Evolutionary conservation across 2,113 vertebrate species (phyloP).

Genomic region (Orientallactaga bullata): DNA sequence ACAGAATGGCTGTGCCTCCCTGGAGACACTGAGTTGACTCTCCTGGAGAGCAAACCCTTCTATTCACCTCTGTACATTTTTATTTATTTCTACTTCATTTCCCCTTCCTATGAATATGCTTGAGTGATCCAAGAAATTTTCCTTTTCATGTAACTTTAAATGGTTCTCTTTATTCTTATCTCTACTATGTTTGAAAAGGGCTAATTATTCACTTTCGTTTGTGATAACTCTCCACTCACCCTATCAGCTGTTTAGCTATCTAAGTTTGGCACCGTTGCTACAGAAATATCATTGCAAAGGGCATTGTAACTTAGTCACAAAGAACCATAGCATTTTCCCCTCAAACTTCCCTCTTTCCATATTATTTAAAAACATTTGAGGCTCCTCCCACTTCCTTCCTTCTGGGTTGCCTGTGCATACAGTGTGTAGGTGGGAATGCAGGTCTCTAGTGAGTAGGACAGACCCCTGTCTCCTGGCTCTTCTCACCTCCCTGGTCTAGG

Average conservation of each 20-base stretch:
- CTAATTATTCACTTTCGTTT: not conserved
- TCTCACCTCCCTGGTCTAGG: too few species aligned
- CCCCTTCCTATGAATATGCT: not conserved
- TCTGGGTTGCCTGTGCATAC: too few species aligned
- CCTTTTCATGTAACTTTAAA: not conserved
- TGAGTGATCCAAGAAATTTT: not conserved
- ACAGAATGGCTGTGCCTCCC: not conserved
- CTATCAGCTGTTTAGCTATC: not conserved
- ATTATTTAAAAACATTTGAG: not conserved
- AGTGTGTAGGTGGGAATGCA: too few species aligned
- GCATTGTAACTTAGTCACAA: not conserved
- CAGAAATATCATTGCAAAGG: slow-evolving; percentile 1
- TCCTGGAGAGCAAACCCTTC: not conserved
- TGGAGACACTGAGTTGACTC: not conserved
- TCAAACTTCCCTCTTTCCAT: not conserved
- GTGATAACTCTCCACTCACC: slow-evolving; percentile 3
- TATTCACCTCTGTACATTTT: not conserved
- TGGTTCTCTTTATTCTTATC: not conserved
- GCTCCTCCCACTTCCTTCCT: too few species aligned
- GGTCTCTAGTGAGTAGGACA: too few species aligned
- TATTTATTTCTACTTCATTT: not conserved
- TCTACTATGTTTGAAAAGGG: not conserved
- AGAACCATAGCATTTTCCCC: not conserved
- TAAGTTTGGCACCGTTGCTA: not conserved
- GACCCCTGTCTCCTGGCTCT: too few species aligned